Evolutionary conservation across 2,888 invertebrate species (phyloP), one percentile per base, ranked within the genome.

Genomic region (Apodemia duryi): DNA sequence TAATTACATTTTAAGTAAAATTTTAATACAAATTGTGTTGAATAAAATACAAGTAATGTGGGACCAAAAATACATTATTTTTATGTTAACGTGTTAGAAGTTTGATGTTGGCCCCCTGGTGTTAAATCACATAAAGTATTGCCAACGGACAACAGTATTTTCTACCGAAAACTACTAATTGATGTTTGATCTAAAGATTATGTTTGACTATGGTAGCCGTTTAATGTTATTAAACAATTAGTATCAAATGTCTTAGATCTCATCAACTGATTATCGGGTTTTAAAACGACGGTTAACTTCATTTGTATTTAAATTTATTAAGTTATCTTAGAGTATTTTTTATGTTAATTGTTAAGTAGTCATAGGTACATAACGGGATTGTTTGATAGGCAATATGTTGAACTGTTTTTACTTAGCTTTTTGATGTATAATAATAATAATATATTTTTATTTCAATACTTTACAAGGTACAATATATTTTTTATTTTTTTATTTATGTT

Each of bases 161-260:
- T n/a, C 29, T 54, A 54, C 54, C 28, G 43, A 43, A 28, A 54
- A 9, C 54, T 1, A 29, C 54, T 54, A 54, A 54, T 54, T 54
- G 54, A 29, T 54, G 54, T 54, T 54, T 54, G 57, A 57, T 57
- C 57, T 57, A 57, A 13, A 57, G 57, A 57, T 57, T 57, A 57
- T 29, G 57, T 57, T 57, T 28, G 13, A 57, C 28, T 57, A 32
- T 52, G 28, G 28, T 57, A 57, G 28, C 28, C 32, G 57, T 57
- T 11, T 32, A 32, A 57, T 57, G 29, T 11, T 57, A 57, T 32
- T 32, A 29, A 57, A 57, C 28, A 46, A 46, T 46, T 46, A 57
- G 57, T 57, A 57, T 57, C 57, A 57, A 57, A 57, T 57, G 6
- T 29, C 57, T 57, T 28, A 46, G 46, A 57, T 57, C 57, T 29